These are phyloP conservation scores for Nerophis ophidion DNA, from an alignment of 2,113 vertebrate species.

Conservation along the genomic window DNA sequence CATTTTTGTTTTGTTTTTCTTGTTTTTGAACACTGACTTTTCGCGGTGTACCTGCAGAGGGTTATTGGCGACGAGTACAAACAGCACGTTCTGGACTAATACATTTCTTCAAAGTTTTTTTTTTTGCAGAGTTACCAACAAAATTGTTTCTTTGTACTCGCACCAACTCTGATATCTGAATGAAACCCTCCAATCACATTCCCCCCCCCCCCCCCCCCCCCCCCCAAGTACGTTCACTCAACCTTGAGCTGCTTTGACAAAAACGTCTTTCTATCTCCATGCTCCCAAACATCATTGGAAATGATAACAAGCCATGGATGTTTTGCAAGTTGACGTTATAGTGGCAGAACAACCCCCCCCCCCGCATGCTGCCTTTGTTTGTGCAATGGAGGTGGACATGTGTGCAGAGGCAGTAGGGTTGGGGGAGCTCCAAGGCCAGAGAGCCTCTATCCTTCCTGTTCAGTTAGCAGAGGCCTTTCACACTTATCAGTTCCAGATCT, in stretches of 20 bases:
- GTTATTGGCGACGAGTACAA: too few species aligned
- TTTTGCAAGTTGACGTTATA: constrained; percentile 39
- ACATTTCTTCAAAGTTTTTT: too few species aligned
- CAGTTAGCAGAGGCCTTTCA: constrained; percentile 55
- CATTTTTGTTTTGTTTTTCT: too few species aligned
- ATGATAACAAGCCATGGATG: constrained; percentile 35
- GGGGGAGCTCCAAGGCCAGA: constrained; percentile 36
- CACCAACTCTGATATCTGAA: too few species aligned
- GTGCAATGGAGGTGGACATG: constrained; percentile 60
- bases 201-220: fast-evolving
- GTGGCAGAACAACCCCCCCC: constrained; percentile 18
- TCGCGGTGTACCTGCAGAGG: too few species aligned
- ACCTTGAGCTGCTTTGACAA: constrained; percentile 3
- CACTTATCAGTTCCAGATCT: constrained; percentile 70
- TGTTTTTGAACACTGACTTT: too few species aligned
- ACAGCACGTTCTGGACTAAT: too few species aligned
- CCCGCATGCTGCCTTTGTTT: constrained; percentile 43
- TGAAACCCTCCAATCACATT: too few species aligned
- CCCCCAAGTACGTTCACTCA: too few species aligned
- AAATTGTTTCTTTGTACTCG: too few species aligned
- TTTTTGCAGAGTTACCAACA: too few species aligned
- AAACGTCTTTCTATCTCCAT: constrained; percentile 22
- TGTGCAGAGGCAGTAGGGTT: constrained; percentile 44
- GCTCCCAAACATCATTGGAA: constrained; percentile 5
- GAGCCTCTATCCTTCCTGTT: constrained; percentile 67